These are phyloP conservation scores for Spea multiplicata DNA, from an alignment of 2,113 vertebrate genomes.

Conservation along the genomic window DNA sequence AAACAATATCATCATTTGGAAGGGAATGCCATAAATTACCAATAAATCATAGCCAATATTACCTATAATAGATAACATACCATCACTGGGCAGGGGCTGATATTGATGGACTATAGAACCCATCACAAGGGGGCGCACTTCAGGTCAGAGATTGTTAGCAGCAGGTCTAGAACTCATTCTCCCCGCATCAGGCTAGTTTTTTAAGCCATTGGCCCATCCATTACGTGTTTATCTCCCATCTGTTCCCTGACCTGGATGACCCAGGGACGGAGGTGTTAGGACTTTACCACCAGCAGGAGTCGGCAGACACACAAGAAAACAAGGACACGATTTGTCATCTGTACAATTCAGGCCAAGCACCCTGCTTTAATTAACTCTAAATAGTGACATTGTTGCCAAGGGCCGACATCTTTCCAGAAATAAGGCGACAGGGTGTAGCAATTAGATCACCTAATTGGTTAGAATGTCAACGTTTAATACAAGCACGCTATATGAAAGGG, in stretches of 20 bases:
- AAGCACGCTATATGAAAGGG: too few species aligned
- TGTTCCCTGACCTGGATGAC: constrained; percentile 32
- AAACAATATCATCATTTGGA: too few species aligned
- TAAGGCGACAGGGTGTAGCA: neutral
- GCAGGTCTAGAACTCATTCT: neutral
- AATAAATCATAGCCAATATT: too few species aligned
- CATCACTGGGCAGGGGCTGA: too few species aligned
- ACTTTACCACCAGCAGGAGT: constrained; percentile 17
- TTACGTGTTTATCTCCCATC: constrained; percentile 16
- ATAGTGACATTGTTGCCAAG: neutral
- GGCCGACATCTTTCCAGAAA: neutral
- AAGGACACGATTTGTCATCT: constrained; percentile 34
- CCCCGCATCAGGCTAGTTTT: constrained; percentile 6
- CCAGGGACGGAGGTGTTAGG: constrained; percentile 20
- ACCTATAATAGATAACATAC: too few species aligned
- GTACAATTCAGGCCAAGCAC: neutral
- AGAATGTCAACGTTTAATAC: too few species aligned
- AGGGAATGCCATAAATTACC: too few species aligned
- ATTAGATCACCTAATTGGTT: too few species aligned
- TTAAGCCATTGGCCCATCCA: neutral
- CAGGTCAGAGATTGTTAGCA: neutral
- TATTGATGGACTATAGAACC: too few species aligned
- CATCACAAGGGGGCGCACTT: too few species aligned
- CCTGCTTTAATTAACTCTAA: constrained; percentile 17
- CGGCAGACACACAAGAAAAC: constrained; percentile 1